Percentiles rank a stretch among this genome's conserved stretches.
Evolutionary conservation across 1,140 invertebrate genomes (phyloP).

Genomic region (Holotrichia oblita): DNA sequence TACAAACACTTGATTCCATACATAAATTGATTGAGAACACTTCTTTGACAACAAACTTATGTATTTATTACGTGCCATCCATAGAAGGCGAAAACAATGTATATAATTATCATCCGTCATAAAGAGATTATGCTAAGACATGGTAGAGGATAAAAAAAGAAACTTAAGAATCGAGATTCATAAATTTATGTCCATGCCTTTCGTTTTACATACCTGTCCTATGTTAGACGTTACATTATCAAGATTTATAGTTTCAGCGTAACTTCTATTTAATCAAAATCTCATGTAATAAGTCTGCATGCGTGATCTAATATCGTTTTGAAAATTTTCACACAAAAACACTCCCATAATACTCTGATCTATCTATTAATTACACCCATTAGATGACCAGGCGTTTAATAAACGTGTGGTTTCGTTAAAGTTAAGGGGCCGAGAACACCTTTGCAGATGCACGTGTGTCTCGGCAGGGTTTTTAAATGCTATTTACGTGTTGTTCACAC

Average conservation of each 20-base stretch:
- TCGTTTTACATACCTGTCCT: background rate
- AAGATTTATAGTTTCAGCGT: background rate
- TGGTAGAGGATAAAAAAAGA: background rate
- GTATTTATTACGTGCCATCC: background rate
- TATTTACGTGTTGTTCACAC: background rate
- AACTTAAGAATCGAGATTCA: background rate
- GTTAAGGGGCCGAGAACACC: background rate
- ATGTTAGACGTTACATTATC: background rate
- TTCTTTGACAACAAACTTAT: background rate
- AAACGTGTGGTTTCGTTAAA: too few relatives aligned
- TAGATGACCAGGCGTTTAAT: background rate
- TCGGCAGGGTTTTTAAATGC: background rate
- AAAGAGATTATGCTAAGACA: background rate
- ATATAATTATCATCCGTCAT: conserved; percentile 14
- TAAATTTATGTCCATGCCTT: background rate
- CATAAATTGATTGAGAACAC: background rate
- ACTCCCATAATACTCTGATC: background rate
- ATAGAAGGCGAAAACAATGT: conserved; percentile 12
- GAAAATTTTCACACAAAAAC: conserved; percentile 9
- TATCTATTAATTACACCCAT: background rate
- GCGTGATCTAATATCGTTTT: background rate
- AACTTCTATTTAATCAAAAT: background rate
- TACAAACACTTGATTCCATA: too few relatives aligned
- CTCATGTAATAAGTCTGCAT: background rate
- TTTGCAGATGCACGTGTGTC: background rate